Evolutionary conservation across 2,797 vertebrate species (phyloP).

Genomic region (Ctenopoma multispine): DNA sequence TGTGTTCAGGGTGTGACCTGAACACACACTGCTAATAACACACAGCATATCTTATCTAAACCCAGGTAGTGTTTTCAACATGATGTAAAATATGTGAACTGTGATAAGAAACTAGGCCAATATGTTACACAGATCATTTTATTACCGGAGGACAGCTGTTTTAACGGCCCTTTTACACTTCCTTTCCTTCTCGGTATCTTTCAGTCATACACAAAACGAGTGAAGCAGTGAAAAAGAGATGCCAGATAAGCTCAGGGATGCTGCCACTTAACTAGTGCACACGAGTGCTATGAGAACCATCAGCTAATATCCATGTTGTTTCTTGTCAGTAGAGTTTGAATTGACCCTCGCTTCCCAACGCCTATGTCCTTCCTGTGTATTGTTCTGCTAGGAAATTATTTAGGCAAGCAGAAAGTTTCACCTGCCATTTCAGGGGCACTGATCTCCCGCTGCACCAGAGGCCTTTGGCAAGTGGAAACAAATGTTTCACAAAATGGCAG

Average conservation of each 20-base stretch:
- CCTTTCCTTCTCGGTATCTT: slow-evolving; percentile 42
- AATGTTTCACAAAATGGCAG: slow-evolving; percentile 86
- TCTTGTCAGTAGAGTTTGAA: slow-evolving; percentile 69
- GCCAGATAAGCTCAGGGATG: slow-evolving; percentile 65
- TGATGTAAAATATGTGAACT: slow-evolving; percentile 29
- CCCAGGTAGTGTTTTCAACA: slow-evolving; percentile 28
- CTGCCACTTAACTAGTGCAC: slow-evolving; percentile 66
- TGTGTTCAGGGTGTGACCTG: slow-evolving; percentile 16
- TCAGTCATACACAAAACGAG: slow-evolving; percentile 42
- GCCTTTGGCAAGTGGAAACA: slow-evolving; percentile 84
- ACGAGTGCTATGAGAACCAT: slow-evolving; percentile 43
- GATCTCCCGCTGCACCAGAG: slow-evolving; percentile 78
- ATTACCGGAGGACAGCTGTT: slow-evolving; percentile 29
- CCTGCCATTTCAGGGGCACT: slow-evolving; percentile 83
- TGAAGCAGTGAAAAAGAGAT: slow-evolving; percentile 52
- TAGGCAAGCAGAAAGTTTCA: slow-evolving; percentile 86
- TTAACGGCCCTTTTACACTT: slow-evolving; percentile 50
- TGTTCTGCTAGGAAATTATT: slow-evolving; percentile 84
- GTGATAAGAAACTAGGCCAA: slow-evolving; percentile 35
- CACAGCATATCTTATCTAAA: slow-evolving; percentile 25
- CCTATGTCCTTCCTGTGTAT: slow-evolving; percentile 73
- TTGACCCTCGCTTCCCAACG: slow-evolving; percentile 62
- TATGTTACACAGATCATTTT: slow-evolving; percentile 24
- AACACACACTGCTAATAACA: slow-evolving; percentile 40
- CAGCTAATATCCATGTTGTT: slow-evolving; percentile 65